Percentiles rank a stretch among this genome's conserved stretches.
Conservation (phyloP, 2,888 invertebrate species). For the Cosmia trapezina region DNA sequence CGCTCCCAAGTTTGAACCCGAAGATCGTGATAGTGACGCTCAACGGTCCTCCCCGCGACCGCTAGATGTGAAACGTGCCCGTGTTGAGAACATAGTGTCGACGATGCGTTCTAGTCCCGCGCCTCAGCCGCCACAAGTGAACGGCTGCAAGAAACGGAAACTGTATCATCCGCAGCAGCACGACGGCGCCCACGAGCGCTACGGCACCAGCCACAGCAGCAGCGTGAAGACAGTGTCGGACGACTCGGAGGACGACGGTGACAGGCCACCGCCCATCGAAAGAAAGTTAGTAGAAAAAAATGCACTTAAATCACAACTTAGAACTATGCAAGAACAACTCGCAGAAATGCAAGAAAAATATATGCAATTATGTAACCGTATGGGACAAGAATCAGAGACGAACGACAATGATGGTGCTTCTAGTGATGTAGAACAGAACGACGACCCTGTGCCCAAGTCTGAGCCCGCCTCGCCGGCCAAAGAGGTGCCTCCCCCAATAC, state of each 20-base stretch:
- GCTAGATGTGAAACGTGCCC: slow-evolving; percentile 96
- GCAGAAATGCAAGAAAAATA: slow-evolving; percentile 98
- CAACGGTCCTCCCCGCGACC: slow-evolving; percentile 91
- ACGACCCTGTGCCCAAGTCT: slow-evolving; percentile 89
- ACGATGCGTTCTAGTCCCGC: slow-evolving; percentile 97
- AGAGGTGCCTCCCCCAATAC: slow-evolving; percentile 87
- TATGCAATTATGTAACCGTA: slow-evolving; percentile 95
- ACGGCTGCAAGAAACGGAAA: slow-evolving; percentile 98
- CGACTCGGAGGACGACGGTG: slow-evolving; percentile 94
- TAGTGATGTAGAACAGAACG: slow-evolving; percentile 92
- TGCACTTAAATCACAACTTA: slow-evolving; percentile 95
- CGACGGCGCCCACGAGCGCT: slow-evolving; percentile 92
- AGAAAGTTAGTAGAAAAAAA: slow-evolving; percentile 97
- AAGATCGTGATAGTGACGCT: slow-evolving; percentile 91
- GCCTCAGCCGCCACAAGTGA: slow-evolving; percentile 93
- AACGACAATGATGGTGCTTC: slow-evolving; percentile 93
- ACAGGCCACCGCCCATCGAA: slow-evolving; percentile 94
- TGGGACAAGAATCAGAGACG: slow-evolving; percentile 95
- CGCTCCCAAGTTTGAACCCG: slow-evolving; percentile 92
- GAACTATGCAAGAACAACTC: slow-evolving; percentile 96
- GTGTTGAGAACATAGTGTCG: slow-evolving; percentile 98
- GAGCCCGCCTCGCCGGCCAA: slow-evolving; percentile 91
- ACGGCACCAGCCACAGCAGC: slow-evolving; percentile 87
- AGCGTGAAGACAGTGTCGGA: slow-evolving; percentile 90
- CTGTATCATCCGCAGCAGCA: slow-evolving; percentile 98